Base-by-base conservation (phyloP, 2,888 invertebrate species). In the Euplagia quadripunctaria region DNA sequence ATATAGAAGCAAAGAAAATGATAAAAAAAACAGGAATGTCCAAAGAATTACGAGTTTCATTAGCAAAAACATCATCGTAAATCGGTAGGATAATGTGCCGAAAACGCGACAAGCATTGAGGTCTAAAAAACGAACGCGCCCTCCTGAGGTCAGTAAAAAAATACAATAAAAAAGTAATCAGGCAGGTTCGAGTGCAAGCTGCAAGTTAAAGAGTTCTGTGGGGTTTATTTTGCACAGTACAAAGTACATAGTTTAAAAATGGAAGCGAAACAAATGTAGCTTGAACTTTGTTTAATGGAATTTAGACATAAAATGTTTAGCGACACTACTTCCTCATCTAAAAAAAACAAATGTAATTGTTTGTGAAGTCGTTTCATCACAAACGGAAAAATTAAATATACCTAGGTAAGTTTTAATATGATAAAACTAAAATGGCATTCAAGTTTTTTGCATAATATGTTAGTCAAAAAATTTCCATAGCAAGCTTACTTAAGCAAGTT, bases 41-140 rank as follows among this genome's bases (percentile, higher is more conserved):
- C 17, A 69, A 79, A 80, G 85, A 91, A 87, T 89, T 90, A 90
- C 86, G 87, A 86, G 85, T 85, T 90, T 91, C 91, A 93, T 94
- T 93, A 93, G 87, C 87, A 94, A 93, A 93, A 94, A 92, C 90
- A 80, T 79, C 87, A 90, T 92, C 93, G 91, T 94, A 94, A 95
- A 94, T 94, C 91, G 90, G 83, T 79, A 88, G 91, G 90, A 91
- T 91, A 92, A 89, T 92, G 88, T 89, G 83, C 87, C 91, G 85
- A 91, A 94, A 92, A 91, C 89, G 91, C 92, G 87, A 90, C 90
- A 88, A 89, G 90, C 89, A 91, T 92, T 90, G 78, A 73, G 49
- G 74, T 86, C 86, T 85, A 91, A 93, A 92, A 93, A 88, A 85
- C 81, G 88, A 87, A 85, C 80, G 86, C 81, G 84, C 79, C 82